Conservation (phyloP, 2,888 invertebrate genomes). For the Folsomia candida region DNA sequence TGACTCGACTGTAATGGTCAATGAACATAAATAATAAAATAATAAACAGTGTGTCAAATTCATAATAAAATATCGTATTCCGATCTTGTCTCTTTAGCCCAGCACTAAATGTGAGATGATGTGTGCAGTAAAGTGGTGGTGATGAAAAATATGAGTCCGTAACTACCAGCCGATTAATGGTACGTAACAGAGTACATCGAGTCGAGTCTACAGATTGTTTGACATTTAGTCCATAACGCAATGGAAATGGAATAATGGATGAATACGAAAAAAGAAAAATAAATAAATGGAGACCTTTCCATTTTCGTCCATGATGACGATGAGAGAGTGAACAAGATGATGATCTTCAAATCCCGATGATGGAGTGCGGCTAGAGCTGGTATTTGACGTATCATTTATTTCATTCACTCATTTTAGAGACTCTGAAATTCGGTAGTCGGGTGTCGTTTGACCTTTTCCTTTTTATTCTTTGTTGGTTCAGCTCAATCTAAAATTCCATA, state of each 20-base stretch:
- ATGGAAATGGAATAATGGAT: too few species aligned
- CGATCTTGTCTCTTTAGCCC: slow-evolving; percentile 19
- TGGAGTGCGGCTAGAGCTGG: slow-evolving; percentile 26
- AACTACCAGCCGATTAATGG: slow-evolving; percentile 18
- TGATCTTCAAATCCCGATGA: slow-evolving; percentile 16
- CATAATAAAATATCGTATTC: slow-evolving; percentile 20
- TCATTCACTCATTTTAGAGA: slow-evolving; percentile 27
- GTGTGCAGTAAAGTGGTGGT: slow-evolving; percentile 17
- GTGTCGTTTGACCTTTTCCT: slow-evolving; percentile 20
- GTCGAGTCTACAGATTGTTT: too few species aligned
- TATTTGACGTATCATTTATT: slow-evolving; percentile 44
- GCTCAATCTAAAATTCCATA: neutral
- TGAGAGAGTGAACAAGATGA: neutral
- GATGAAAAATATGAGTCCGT: slow-evolving; percentile 29
- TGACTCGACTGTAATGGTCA: neutral
- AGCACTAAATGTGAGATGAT: slow-evolving; percentile 6
- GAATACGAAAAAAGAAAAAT: neutral
- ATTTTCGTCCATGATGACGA: too few species aligned
- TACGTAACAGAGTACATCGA: too few species aligned
- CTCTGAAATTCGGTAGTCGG: slow-evolving; percentile 8
- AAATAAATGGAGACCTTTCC: neutral
- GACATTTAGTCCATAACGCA: too few species aligned
- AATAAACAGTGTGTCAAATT: slow-evolving; percentile 14
- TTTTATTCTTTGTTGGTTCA: too few species aligned
- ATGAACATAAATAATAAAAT: slow-evolving; percentile 12